Conservation (phyloP, 2,888 invertebrate species). For the Tipula vernalis region DNA sequence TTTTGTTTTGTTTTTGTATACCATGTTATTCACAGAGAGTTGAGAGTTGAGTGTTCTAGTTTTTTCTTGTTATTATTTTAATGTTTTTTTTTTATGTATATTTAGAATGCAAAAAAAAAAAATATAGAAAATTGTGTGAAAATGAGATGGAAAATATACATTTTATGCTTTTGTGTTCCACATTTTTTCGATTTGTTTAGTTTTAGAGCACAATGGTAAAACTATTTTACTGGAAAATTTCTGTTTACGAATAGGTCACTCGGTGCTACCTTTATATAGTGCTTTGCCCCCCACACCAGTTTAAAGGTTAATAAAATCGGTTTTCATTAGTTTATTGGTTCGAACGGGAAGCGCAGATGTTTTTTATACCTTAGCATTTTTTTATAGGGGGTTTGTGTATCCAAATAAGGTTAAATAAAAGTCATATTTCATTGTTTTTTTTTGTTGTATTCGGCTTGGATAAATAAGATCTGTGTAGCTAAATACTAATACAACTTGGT, state of each 20-base stretch:
- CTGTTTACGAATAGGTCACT: background rate
- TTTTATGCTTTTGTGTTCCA: background rate
- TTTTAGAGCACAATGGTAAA: background rate
- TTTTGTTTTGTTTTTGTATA: background rate
- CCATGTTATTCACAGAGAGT: background rate
- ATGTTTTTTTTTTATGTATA: background rate
- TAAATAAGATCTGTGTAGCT: background rate
- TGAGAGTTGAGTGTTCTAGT: constrained; percentile 8
- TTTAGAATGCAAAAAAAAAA: background rate
- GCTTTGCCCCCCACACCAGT: background rate
- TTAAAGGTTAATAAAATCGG: background rate
- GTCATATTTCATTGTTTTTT: background rate
- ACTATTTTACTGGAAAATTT: background rate
- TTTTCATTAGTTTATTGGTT: background rate
- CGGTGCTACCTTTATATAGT: background rate
- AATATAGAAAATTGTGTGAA: background rate
- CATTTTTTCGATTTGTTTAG: background rate
- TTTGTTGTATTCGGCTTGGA: background rate
- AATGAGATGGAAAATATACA: background rate
- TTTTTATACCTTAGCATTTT: background rate
- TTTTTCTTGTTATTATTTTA: background rate
- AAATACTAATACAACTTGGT: background rate
- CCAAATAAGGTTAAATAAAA: background rate
- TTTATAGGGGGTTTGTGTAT: background rate
- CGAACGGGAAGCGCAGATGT: background rate